These are phyloP conservation scores for Euspilapteryx auroguttella DNA, from an alignment of 2,888 invertebrate genomes.

Conservation along the genomic window DNA sequence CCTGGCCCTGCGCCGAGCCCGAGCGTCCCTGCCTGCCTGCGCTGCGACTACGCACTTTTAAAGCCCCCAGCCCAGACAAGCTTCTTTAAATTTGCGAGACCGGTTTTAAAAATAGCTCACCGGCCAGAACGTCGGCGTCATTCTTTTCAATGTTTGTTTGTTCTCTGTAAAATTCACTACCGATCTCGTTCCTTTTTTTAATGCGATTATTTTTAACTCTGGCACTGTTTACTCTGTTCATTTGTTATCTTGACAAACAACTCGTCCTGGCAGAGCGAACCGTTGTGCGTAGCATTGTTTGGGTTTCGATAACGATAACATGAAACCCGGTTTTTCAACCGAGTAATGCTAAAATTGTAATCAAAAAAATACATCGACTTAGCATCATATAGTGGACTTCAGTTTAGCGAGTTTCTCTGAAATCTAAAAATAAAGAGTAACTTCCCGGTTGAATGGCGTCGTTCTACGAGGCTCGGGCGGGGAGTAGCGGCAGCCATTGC, in stretches of 20 bases:
- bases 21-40: constrained; percentile 10
- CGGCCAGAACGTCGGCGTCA: too few species aligned
- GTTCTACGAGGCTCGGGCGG: constrained; percentile 24
- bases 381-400: too few species aligned
- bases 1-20: constrained; percentile 13
- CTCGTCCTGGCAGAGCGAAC: constrained; percentile 3
- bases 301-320: constrained; percentile 1
- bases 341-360: constrained; percentile 4
- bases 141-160: too few species aligned
- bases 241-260: constrained; percentile 6
- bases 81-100: constrained; percentile 17
- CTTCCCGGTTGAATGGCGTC: constrained; percentile 61
- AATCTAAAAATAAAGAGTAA: constrained; percentile 56
- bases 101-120: constrained; percentile 21
- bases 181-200: too few species aligned
- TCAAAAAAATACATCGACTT: constrained; percentile 20
- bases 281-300: constrained; percentile 1
- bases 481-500: constrained; percentile 57
- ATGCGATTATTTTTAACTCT: too few species aligned
- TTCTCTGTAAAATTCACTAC: too few species aligned
- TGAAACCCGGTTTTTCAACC: background rate
- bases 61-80: too few species aligned
- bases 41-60: constrained; percentile 4
- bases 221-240: too few species aligned
- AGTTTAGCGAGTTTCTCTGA: too few species aligned